Conservation (phyloP, 2,113 vertebrate genomes). For the Pogonocichla stellata region DNA sequence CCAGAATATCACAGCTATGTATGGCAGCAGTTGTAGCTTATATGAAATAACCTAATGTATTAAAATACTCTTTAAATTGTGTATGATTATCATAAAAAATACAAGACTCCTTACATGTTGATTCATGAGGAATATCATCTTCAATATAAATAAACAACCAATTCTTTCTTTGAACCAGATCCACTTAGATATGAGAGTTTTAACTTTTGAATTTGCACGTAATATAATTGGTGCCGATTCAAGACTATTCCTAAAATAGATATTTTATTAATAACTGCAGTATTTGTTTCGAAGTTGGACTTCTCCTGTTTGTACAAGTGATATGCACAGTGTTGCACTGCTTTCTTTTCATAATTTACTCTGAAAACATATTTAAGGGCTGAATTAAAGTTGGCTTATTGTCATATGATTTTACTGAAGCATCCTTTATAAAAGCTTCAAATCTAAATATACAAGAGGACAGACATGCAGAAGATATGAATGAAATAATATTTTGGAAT, state of each 20-base stretch:
- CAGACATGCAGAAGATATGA: not conserved
- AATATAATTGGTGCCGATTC: not conserved
- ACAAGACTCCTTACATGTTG: not conserved
- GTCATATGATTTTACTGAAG: not conserved
- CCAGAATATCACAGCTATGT: not conserved
- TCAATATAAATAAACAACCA: not conserved
- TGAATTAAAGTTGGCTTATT: not conserved
- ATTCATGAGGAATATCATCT: not conserved
- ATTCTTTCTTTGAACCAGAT: not conserved
- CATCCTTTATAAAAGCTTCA: not conserved
- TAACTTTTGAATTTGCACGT: not conserved
- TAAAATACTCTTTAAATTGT: not conserved
- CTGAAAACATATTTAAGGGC: not conserved
- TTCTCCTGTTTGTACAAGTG: not conserved
- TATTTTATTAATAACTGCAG: not conserved
- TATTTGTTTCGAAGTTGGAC: not conserved
- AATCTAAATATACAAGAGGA: not conserved
- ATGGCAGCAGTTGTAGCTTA: not conserved
- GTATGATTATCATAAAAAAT: not conserved
- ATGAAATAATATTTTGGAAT: not conserved
- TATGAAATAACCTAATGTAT: not conserved
- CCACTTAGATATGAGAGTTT: not conserved
- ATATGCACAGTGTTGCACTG: not conserved
- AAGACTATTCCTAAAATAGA: not conserved
- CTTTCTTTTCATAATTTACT: not conserved